Percentiles rank a stretch among this genome's conserved stretches.
Evolutionary conservation across 1,140 invertebrate species (phyloP).

Genomic region (Chironomus tepperi): DNA sequence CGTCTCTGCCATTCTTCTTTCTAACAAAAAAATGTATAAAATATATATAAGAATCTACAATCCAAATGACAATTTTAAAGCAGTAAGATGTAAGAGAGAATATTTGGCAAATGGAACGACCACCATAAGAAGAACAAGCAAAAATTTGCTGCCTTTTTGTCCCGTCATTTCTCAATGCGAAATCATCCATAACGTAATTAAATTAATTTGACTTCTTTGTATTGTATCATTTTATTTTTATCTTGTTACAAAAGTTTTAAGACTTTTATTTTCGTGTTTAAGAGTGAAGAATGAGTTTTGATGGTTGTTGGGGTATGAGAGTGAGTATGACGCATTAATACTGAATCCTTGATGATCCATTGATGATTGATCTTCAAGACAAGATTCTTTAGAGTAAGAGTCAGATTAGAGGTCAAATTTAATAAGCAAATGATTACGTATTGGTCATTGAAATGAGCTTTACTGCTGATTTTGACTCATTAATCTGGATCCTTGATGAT

Average conservation of each 20-base stretch:
- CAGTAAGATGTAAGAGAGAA: neutral
- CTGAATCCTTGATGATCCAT: too few species aligned
- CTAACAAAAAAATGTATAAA: neutral
- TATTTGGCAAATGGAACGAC: conserved; percentile 9
- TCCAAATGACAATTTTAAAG: neutral
- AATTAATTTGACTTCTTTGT: conserved; percentile 19
- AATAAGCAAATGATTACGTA: too few species aligned
- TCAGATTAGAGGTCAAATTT: too few species aligned
- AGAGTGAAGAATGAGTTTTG: neutral
- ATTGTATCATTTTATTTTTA: neutral
- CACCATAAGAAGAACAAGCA: conserved; percentile 1
- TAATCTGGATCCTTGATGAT: too few species aligned
- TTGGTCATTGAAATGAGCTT: too few species aligned
- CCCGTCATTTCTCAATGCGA: neutral
- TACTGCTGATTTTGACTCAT: too few species aligned
- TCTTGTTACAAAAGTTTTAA: neutral
- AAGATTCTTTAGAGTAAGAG: too few species aligned
- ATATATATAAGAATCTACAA: neutral
- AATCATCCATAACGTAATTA: conserved; percentile 22
- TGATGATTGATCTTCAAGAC: neutral
- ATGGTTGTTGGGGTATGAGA: neutral
- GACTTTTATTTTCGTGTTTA: neutral
- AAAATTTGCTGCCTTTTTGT: conserved; percentile 13
- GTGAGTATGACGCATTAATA: neutral
- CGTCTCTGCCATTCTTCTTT: neutral